Evolutionary conservation across 2,888 invertebrate genomes (phyloP), one percentile per base, ranked within the genome.

Genomic region (Diogma glabrata): DNA sequence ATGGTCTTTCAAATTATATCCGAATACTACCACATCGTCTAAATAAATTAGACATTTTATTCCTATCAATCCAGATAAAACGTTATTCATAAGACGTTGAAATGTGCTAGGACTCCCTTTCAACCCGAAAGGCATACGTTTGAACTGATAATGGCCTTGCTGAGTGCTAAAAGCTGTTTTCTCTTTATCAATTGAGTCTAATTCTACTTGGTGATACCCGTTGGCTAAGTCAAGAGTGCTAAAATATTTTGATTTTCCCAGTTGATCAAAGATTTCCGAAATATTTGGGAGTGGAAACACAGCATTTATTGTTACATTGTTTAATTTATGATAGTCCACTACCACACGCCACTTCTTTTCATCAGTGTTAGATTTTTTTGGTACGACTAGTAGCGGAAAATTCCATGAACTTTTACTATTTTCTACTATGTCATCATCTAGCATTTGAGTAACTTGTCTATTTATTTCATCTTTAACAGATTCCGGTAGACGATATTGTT

Each of bases 1-100:
- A 38, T 59, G 60, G 51, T 61, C 60, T 51, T 60, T 57, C 10
- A 61, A 47, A 7, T 51, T 55, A 19, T 50, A 51, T 1, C 58
- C 58, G 40, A 57, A 38, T 14, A 16, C 16, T n/a, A 38, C 38
- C 9, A 38, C 17, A 16, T 38, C 38, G 16, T 38, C 38, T 16
- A 38, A 16, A 38, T 38, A 38, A 3, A 38, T 17, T n/a, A 38
- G 16, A 38, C 54, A 48, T 46, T 47, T 26, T 24, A 43, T 20
- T 10, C 20, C 20, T n/a, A 19, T 43, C 20, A 43, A 12, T 7
- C 43, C 43, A 19, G 7, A 19, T 43, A 43, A n/a, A 4, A 43
- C 43, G 20, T 19, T 17, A 7, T 43, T 43, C 2, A 43, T 19
- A 17, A 43, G 17, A 3, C 43, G 43, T 19, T 43, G 20, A 10